Conservation (phyloP, 1,140 invertebrate species). For the Calycopis cecrops region DNA sequence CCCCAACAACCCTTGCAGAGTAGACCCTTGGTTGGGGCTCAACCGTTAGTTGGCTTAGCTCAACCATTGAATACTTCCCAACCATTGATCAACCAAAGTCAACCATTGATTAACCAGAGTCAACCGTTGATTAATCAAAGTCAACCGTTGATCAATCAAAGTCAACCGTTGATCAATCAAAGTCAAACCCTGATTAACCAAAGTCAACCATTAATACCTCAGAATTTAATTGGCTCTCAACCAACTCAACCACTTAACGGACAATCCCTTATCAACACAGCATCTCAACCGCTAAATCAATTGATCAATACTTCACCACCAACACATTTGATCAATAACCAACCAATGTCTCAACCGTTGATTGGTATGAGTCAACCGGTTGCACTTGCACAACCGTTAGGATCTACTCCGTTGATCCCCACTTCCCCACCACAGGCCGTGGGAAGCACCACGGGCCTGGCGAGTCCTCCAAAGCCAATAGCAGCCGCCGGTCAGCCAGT, state of each 20-base stretch:
- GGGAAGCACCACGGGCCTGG: constrained; percentile 39
- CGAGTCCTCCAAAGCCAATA: constrained; percentile 39
- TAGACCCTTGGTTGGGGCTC: constrained; percentile 14
- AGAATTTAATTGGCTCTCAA: constrained; percentile 1
- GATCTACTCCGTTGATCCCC: constrained; percentile 33
- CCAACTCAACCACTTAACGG: background rate
- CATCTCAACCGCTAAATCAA: constrained; percentile 33
- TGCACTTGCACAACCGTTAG: constrained; percentile 27
- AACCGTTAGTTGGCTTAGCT: constrained; percentile 14
- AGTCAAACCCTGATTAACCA: constrained; percentile 18
- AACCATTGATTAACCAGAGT: constrained; percentile 27
- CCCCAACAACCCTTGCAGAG: constrained; percentile 18
- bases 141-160: constrained; percentile 17
- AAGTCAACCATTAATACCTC: constrained; percentile 22
- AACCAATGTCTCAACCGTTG: constrained; percentile 28
- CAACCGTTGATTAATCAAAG: constrained; percentile 14
- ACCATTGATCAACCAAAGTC: background rate
- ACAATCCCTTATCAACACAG: no score
- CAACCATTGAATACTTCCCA: constrained; percentile 18
- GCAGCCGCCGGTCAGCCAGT: constrained; percentile 42
- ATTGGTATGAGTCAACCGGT: constrained; percentile 28
- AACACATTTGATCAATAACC: constrained; percentile 22
- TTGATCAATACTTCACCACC: constrained; percentile 25
- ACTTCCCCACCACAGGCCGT: constrained; percentile 40
- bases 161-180: constrained; percentile 22